Evolutionary conservation across 2,888 invertebrate species (phyloP).

Genomic region (Incurvaria masculella): DNA sequence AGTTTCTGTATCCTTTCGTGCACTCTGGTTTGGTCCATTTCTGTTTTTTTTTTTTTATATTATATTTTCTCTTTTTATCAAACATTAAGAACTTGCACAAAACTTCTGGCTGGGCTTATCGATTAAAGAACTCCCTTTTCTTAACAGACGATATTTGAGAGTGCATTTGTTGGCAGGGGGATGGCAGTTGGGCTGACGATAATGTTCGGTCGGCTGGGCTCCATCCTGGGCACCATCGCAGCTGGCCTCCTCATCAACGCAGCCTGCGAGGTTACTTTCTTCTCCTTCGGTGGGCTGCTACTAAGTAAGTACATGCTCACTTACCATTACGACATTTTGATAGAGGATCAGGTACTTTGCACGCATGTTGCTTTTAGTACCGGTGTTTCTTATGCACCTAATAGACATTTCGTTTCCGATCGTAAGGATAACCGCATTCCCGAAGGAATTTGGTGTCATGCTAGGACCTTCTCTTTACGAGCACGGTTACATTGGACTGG

Average conservation of each 20-base stretch:
- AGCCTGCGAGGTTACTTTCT: slow-evolving; percentile 59
- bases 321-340: too few species aligned
- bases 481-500: too few species aligned
- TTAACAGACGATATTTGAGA: neutral
- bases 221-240: slow-evolving; percentile 58
- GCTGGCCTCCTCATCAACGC: slow-evolving; percentile 60
- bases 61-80: neutral
- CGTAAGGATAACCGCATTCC: too few species aligned
- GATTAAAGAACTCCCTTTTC: too few species aligned
- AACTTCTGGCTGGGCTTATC: neutral
- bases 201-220: slow-evolving; percentile 61
- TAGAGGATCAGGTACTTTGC: too few species aligned
- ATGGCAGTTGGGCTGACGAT: slow-evolving; percentile 61
- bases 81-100: neutral
- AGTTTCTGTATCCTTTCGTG: too few species aligned
- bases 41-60: neutral
- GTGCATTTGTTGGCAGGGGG: slow-evolving; percentile 39
- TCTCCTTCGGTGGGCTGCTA: slow-evolving; percentile 52
- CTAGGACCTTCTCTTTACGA: too few species aligned
- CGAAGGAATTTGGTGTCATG: too few species aligned
- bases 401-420: too few species aligned
- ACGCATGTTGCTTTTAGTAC: too few species aligned
- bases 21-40: slow-evolving; percentile 6
- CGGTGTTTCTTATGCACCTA: too few species aligned
- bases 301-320: slow-evolving; percentile 49